A percentile compares a stretch with the other conserved stretches of the same genome.
These are phyloP conservation scores for Agelastica alni DNA, from an alignment of 2,888 invertebrate genomes.

Conservation along the genomic window DNA sequence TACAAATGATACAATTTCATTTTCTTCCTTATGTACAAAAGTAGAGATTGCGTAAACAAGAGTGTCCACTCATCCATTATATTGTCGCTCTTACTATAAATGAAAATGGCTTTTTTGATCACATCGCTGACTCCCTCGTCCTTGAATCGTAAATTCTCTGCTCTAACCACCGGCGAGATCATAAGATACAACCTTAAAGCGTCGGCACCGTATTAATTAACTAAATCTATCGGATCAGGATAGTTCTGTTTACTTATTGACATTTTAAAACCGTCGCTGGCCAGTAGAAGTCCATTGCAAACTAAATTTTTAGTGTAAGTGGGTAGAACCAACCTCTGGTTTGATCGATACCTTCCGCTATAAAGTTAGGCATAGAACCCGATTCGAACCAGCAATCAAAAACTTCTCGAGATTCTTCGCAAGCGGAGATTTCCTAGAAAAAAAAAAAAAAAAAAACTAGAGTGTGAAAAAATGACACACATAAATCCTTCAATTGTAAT, in stretches of 20 bases:
- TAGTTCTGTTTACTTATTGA: constrained; percentile 99
- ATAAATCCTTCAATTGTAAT: too few relatives aligned
- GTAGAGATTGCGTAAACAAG: constrained; percentile 92
- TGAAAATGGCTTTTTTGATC: constrained; percentile 66
- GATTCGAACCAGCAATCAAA: constrained; percentile 99
- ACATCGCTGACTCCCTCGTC: constrained; percentile 96
- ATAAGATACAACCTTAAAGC: constrained; percentile 94
- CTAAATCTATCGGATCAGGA: constrained; percentile 92
- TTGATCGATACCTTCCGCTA: constrained; percentile 99
- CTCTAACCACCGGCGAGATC: constrained; percentile 97
- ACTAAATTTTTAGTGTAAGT: constrained; percentile 95
- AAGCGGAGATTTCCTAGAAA: constrained; percentile 73
- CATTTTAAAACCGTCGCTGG: constrained; percentile 98
- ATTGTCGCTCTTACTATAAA: constrained; percentile 61
- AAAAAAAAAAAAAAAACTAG: too few relatives aligned
- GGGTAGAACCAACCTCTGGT: constrained; percentile 99
- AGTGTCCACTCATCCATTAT: constrained; percentile 98
- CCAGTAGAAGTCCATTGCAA: constrained; percentile 93
- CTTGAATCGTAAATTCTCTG: constrained; percentile 94
- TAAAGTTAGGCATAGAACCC: constrained; percentile 99
- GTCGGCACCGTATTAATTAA: constrained; percentile 94
- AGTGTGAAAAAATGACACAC: too few relatives aligned
- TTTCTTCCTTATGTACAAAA: constrained; percentile 86
- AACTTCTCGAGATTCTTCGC: constrained; percentile 85
- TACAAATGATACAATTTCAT: constrained; percentile 95